These are phyloP conservation scores for Chlorops oryzae DNA, from an alignment of 1,140 invertebrate species.

Conservation along the genomic window DNA sequence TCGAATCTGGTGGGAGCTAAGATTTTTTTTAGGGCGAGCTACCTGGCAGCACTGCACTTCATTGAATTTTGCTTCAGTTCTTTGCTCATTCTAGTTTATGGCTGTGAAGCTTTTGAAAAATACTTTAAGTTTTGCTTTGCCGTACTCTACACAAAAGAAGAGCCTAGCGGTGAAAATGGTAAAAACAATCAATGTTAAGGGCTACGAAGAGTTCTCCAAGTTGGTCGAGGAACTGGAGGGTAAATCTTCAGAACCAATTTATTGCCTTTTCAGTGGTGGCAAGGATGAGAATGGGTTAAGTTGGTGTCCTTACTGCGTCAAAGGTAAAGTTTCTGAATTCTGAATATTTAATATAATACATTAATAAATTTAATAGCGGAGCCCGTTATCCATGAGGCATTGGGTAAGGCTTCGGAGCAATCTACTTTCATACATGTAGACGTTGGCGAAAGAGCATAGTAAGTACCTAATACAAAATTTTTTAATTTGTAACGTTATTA, in stretches of 20 bases:
- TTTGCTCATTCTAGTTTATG: no score
- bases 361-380: constrained; percentile 48
- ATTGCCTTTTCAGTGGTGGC: constrained; percentile 61
- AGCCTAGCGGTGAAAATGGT: constrained; percentile 58
- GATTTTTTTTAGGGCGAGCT: no score
- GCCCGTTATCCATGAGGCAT: constrained; percentile 58
- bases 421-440: constrained; percentile 61
- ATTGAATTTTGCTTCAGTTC: no score
- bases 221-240: constrained; percentile 51
- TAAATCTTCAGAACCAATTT: constrained; percentile 45
- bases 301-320: constrained; percentile 71
- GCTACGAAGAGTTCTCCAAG: constrained; percentile 55
- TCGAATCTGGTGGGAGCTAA: no score
- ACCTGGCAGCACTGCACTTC: no score
- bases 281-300: constrained; percentile 59
- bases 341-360: background rate
- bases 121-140: background rate
- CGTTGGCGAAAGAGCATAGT: constrained; percentile 58
- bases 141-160: background rate
- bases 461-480: constrained; percentile 20
- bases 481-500: no score
- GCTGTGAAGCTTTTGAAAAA: constrained; percentile 13
- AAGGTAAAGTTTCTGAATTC: constrained; percentile 49
- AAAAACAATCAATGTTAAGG: constrained; percentile 51
- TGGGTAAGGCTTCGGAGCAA: constrained; percentile 53